phyloP scores from a whole-genome alignment of 1,140 invertebrate genomes.

The Tetramorium alpestre region DNA sequence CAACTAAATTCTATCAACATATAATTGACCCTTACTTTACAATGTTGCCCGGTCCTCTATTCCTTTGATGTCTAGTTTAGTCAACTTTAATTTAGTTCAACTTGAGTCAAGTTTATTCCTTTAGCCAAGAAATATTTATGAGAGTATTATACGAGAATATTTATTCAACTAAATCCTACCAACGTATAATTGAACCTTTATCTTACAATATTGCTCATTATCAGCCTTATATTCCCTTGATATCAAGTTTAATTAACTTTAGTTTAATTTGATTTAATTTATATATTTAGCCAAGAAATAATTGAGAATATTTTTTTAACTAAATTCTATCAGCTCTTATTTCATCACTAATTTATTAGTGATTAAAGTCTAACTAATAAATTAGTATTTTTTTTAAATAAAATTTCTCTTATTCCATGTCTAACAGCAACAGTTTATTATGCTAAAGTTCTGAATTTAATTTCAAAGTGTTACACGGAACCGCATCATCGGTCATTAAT shows the following conservation, averaged over 20 bases:
- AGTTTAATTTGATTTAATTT: too few species aligned
- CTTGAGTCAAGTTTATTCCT: too few species aligned
- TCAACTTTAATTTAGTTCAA: too few species aligned
- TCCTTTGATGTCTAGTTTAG: too few species aligned
- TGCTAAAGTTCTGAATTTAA: not conserved
- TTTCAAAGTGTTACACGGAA: not conserved
- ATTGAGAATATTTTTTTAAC: too few species aligned
- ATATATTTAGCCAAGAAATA: too few species aligned
- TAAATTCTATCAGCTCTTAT: not conserved
- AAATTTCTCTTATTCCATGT: not conserved
- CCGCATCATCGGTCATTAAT: constrained; percentile 7
- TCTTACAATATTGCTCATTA: too few species aligned
- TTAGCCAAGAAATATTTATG: not conserved
- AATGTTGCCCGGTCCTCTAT: too few species aligned
- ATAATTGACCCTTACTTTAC: too few species aligned
- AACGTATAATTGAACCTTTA: too few species aligned
- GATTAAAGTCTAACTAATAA: not conserved
- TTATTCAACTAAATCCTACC: not conserved
- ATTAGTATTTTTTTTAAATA: not conserved
- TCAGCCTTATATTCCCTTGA: too few species aligned
- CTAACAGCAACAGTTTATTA: not conserved
- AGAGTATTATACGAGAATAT: not conserved
- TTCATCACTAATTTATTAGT: not conserved
- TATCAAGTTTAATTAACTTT: too few species aligned
- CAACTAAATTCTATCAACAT: not conserved